Base-by-base conservation (phyloP, 1,140 invertebrate species). In the Heterodera schachtii region DNA sequence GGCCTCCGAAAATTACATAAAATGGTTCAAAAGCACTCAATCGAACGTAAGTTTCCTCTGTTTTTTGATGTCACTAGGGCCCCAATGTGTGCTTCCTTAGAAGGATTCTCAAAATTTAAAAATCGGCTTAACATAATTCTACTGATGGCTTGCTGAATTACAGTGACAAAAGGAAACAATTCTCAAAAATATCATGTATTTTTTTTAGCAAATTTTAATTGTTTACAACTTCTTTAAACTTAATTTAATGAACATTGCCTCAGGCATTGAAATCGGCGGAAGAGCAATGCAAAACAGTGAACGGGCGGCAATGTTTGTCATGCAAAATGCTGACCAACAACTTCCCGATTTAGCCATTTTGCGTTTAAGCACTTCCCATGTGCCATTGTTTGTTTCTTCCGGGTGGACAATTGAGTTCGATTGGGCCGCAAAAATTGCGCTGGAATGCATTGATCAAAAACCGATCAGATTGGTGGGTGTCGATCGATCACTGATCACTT, bases 321-420 rank as follows among this genome's bases (percentile, higher is more conserved):
- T 70, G 60, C n/a, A 69, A 49, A n/a, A 71, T 8, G 44, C 31
- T 75, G 43, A 75, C 16, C 9, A 31, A 16, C 66, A 78, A 78
- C 31, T 78, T 43, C 49, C 64, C 16, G 47, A 69, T 67, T 41
- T 78, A 13, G 64, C 76, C n/a, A 11, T 78, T 11, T 44, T 78
- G 3, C 76, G 31, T 16, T 70, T 44, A 21, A 80, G 47, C n/a
- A 60, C 47, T 49, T 80, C 67, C 9, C 43, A 71, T 64, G 44
- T 47, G 13, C n/a, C 67, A 46, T 52, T 80, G 2, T 71, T 79
- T 75, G 52, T 81, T n/a, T 78, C 79, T 75, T 47, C 66, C 46
- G 71, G 73, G 5, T 81, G 74, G 60, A n/a, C 16, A 47, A 46
- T 81, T 11, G n/a, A 76, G 71, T 73, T 81, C 44, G 19, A 21